phyloP scores from a whole-genome alignment of 2,113 vertebrate species.

The Copsychus sechellarum region DNA sequence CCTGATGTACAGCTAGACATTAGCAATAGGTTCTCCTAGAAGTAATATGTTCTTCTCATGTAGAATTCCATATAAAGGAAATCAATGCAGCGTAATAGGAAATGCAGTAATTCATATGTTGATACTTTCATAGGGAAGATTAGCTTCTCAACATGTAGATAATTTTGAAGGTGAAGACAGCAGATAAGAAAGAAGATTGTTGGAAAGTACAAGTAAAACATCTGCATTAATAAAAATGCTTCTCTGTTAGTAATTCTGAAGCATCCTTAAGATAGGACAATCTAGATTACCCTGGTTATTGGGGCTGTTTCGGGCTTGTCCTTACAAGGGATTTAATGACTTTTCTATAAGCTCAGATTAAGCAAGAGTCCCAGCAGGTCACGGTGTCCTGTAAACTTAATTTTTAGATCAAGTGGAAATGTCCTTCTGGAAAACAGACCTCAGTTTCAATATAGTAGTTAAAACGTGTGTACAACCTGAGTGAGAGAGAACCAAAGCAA shows the following conservation, averaged over 20 bases:
- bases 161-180: background rate
- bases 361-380: background rate
- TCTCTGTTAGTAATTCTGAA: background rate
- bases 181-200: background rate
- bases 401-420: background rate
- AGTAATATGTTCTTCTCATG: background rate
- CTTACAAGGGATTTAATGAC: background rate
- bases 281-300: background rate
- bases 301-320: background rate
- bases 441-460: background rate
- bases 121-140: background rate
- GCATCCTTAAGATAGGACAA: background rate
- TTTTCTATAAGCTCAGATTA: background rate
- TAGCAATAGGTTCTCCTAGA: background rate
- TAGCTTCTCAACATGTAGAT: background rate
- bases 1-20: background rate
- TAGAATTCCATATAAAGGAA: background rate
- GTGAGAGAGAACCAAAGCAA: background rate
- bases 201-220: background rate
- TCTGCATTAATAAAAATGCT: background rate
- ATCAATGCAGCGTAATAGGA: background rate
- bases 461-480: background rate
- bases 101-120: background rate
- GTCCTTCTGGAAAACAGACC: background rate
- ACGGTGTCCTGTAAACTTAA: background rate